Conservation (phyloP, 2,113 vertebrate species). For the Brachypodius melanocephalos region DNA sequence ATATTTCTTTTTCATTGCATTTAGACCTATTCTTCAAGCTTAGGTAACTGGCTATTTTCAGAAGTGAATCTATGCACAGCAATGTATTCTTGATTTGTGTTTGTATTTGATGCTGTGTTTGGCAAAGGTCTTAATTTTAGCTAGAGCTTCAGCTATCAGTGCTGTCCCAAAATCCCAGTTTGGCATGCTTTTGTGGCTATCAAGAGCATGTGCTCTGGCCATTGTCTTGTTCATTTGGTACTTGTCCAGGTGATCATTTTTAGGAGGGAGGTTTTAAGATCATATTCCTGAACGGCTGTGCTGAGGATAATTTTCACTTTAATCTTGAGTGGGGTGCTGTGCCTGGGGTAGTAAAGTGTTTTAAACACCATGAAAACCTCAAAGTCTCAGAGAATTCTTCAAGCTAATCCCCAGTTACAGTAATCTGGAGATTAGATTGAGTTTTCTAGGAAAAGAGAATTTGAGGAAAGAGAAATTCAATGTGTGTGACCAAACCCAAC, state of each 20-base stretch:
- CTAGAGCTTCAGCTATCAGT: not conserved
- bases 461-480: not conserved
- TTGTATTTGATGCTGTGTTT: not conserved
- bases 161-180: not conserved
- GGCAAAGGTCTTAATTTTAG: not conserved
- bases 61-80: not conserved
- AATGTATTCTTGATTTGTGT: not conserved
- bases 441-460: not conserved
- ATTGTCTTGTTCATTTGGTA: not conserved
- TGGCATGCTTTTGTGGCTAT: not conserved
- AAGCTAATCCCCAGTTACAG: not conserved
- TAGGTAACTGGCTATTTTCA: not conserved
- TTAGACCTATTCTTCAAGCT: not conserved
- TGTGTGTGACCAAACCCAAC: not conserved
- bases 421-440: not conserved
- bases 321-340: not conserved
- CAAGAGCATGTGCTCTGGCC: not conserved
- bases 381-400: not conserved
- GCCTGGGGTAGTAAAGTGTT: not conserved
- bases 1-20: not conserved
- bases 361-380: not conserved
- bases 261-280: not conserved
- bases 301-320: not conserved
- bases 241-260: not conserved
- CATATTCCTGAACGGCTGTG: not conserved